These are phyloP conservation scores for Gila robusta DNA, from an alignment of 2,797 vertebrate genomes.

Conservation along the genomic window DNA sequence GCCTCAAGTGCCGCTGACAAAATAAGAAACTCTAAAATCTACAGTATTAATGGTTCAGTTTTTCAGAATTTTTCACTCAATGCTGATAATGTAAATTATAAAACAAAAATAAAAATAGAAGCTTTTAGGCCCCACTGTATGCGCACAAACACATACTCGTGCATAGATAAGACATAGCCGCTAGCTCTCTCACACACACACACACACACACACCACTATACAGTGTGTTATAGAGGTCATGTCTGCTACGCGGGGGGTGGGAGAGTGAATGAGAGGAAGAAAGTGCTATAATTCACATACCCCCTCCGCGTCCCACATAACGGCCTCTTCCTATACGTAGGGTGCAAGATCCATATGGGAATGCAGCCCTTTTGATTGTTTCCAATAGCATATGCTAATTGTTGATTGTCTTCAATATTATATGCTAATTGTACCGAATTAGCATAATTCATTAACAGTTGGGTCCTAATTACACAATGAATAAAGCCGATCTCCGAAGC, in stretches of 20 bases:
- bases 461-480: conserved; percentile 82
- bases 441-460: conserved; percentile 87
- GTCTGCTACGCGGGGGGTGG: conserved; percentile 14
- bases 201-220: neutral
- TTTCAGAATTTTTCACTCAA: neutral
- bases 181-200: neutral
- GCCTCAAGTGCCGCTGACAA: neutral
- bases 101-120: neutral
- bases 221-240: conserved; percentile 25
- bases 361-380: conserved; percentile 74
- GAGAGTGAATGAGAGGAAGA: neutral
- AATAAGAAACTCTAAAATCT: neutral
- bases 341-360: conserved; percentile 72
- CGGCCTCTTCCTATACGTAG: conserved; percentile 68
- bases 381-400: conserved; percentile 81
- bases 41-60: neutral
- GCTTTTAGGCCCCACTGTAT: neutral
- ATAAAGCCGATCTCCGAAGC: conserved; percentile 71
- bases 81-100: neutral
- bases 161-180: neutral
- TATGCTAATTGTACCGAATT: conserved; percentile 84
- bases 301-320: conserved; percentile 23
- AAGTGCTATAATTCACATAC: conserved; percentile 36
- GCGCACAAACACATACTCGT: neutral
- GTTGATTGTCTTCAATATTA: conserved; percentile 83